Percentiles rank a stretch among this genome's conserved stretches.
phyloP scores from a whole-genome alignment of 2,888 invertebrate species.

The Blastobasis lacticolella region DNA sequence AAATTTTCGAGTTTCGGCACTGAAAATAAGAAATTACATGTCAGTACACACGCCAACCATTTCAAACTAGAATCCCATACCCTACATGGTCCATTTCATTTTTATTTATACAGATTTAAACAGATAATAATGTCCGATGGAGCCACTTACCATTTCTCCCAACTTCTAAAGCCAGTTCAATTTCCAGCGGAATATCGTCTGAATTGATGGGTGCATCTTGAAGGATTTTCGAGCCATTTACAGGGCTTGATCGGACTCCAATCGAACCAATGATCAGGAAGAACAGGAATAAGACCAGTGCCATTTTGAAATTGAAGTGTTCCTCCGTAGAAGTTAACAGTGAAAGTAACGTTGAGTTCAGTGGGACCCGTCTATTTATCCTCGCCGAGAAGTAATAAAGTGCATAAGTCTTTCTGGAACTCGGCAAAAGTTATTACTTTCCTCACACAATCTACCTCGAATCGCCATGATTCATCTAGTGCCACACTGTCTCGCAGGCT shows the following conservation, averaged over 20 bases:
- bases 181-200: background rate
- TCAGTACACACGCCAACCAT: no score
- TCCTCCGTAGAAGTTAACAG: background rate
- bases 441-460: background rate
- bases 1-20: background rate
- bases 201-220: background rate
- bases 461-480: background rate
- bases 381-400: background rate
- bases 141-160: background rate
- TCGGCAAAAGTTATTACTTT: background rate
- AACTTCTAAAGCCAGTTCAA: background rate
- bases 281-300: background rate
- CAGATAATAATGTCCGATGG: background rate
- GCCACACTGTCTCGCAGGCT: background rate
- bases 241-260: background rate
- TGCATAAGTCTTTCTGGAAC: background rate
- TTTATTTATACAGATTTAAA: no score
- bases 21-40: background rate
- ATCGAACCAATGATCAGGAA: background rate
- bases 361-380: background rate
- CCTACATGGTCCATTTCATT: no score
- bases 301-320: background rate
- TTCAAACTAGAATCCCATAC: no score
- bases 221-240: background rate
- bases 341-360: background rate